Conservation (phyloP, 2,797 vertebrate species). For the Rhincodon typus region DNA sequence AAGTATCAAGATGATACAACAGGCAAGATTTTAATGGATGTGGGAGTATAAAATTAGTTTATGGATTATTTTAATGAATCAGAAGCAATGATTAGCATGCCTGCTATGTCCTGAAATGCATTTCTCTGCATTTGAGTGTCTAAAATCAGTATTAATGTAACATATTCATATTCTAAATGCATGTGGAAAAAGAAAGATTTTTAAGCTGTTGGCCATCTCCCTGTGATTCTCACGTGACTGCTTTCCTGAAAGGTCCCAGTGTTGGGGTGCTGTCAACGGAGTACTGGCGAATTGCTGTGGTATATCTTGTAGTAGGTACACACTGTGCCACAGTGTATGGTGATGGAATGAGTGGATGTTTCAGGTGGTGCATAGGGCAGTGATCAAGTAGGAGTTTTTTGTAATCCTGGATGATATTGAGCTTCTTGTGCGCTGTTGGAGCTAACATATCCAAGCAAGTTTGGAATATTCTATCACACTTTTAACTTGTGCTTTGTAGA, state of each 20-base stretch:
- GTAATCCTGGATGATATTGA: not conserved
- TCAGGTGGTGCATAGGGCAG: not conserved
- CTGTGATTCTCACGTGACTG: not conserved
- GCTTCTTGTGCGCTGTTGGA: not conserved
- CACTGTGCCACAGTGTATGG: not conserved
- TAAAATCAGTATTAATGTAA: not conserved
- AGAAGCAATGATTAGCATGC: not conserved
- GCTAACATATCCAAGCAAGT: not conserved
- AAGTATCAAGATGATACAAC: not conserved
- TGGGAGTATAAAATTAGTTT: not conserved
- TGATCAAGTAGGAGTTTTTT: not conserved
- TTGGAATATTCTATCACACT: not conserved
- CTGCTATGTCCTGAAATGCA: not conserved
- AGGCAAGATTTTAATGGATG: not conserved
- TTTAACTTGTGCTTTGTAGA: not conserved
- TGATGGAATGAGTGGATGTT: not conserved
- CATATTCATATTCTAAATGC: not conserved
- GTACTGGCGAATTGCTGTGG: no score
- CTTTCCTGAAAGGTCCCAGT: not conserved
- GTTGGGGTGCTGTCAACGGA: not conserved
- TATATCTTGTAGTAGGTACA: no score
- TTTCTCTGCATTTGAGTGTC: not conserved
- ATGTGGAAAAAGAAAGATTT: not conserved
- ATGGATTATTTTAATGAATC: not conserved
- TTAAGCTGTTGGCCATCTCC: not conserved